These are phyloP conservation scores for Catostylus mosaicus DNA, from an alignment of 30 jellyfish, hydroid and myxozoan species.

Conservation along the genomic window DNA sequence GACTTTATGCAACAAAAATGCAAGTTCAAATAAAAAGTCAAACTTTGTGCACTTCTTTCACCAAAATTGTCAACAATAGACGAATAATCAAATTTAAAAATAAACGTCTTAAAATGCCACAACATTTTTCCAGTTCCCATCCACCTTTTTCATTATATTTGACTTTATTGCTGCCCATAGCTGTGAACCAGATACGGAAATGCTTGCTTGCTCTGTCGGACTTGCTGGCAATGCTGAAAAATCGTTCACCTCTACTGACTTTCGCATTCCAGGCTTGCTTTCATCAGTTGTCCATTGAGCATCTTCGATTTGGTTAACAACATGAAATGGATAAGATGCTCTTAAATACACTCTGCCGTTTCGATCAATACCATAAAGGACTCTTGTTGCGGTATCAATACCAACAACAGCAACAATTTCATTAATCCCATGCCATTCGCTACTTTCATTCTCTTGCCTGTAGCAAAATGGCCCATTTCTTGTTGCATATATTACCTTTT, in stretches of 20 bases:
- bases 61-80: no score
- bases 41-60: no score
- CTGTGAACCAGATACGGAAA: neutral
- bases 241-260: neutral
- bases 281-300: neutral
- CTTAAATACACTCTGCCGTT: neutral
- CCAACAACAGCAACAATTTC: neutral
- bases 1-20: no score
- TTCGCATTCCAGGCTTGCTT: neutral
- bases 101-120: neutral
- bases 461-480: slow-evolving; percentile 5
- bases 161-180: slow-evolving; percentile 10
- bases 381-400: neutral
- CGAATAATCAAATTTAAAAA: no score
- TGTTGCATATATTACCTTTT: neutral
- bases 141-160: neutral
- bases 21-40: no score
- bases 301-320: slow-evolving; percentile 17
- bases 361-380: slow-evolving; percentile 5
- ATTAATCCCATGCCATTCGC: neutral
- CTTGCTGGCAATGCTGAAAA: neutral
- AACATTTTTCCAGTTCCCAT: neutral
- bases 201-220: neutral
- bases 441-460: neutral
- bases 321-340: neutral